phyloP scores from a whole-genome alignment of 1,140 invertebrate species.

The Metopolophium dirhodum region DNA sequence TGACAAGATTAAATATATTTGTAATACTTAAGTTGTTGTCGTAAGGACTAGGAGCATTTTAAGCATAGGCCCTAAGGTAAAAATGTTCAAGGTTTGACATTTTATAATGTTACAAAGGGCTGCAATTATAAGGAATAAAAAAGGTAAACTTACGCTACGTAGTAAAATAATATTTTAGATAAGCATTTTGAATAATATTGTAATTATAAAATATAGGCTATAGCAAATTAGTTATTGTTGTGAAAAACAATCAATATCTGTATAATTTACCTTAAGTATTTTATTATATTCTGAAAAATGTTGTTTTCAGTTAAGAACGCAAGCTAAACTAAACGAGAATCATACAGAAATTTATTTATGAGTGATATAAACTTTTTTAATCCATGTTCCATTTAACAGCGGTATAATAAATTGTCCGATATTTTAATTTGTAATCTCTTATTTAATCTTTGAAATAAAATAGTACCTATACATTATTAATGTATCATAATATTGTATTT shows the following conservation, averaged over 20 bases:
- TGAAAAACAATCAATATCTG: neutral
- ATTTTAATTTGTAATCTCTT: neutral
- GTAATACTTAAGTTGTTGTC: constrained; percentile 36
- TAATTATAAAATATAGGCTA: neutral
- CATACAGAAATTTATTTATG: neutral
- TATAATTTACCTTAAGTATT: neutral
- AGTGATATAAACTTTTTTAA: neutral
- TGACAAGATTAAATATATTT: constrained; percentile 36
- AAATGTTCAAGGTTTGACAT: neutral
- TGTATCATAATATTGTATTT: neutral
- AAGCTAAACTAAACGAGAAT: neutral
- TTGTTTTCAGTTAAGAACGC: neutral
- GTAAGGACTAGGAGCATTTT: constrained; percentile 21
- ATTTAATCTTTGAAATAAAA: neutral
- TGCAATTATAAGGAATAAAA: neutral
- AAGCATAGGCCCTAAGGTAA: neutral
- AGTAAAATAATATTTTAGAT: neutral
- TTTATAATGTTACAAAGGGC: neutral
- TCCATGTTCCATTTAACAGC: neutral
- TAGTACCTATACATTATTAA: neutral
- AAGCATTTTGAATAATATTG: neutral
- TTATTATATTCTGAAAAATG: neutral
- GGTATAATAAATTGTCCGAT: neutral
- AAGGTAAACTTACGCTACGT: neutral
- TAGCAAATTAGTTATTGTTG: neutral